Conservation (phyloP, 2,888 invertebrate genomes). For the Drosophila hamatofila region DNA sequence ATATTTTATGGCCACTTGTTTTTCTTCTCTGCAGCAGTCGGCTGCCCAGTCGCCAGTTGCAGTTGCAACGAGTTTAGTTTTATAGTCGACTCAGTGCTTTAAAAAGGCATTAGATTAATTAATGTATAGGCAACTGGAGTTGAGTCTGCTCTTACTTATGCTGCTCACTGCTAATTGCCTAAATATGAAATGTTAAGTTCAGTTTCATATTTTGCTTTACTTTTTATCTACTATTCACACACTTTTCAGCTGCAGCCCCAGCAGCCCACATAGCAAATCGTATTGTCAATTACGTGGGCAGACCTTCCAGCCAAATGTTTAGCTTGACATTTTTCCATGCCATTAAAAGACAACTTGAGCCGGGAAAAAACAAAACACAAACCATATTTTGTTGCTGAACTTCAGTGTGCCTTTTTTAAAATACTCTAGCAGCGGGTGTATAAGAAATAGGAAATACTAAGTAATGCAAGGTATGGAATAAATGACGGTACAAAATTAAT, state of each 20-base stretch:
- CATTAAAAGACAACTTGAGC: conserved; percentile 66
- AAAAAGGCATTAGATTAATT: conserved; percentile 60
- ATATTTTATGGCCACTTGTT: conserved; percentile 81
- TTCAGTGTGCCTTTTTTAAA: conserved; percentile 7
- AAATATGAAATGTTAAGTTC: conserved; percentile 6
- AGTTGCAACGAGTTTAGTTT: conserved; percentile 46
- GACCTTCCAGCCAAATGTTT: conserved; percentile 38
- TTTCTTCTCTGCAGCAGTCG: conserved; percentile 33
- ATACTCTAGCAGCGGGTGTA: background rate
- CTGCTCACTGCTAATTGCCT: background rate
- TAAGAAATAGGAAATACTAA: background rate
- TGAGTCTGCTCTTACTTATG: conserved; percentile 16
- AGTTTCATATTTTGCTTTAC: background rate
- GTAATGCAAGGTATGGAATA: no score
- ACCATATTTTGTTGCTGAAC: conserved; percentile 49
- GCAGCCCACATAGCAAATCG: conserved; percentile 24
- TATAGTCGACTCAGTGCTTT: conserved; percentile 56
- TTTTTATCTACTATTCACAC: background rate
- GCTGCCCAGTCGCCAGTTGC: conserved; percentile 20
- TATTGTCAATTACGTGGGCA: conserved; percentile 23
- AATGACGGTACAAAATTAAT: background rate
- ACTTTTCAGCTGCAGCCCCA: background rate
- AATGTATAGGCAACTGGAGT: conserved; percentile 2
- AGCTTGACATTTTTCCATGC: conserved; percentile 75
- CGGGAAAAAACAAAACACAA: conserved; percentile 29